phyloP scores from a whole-genome alignment of 2,888 invertebrate species.

The Pheosia gnoma region DNA sequence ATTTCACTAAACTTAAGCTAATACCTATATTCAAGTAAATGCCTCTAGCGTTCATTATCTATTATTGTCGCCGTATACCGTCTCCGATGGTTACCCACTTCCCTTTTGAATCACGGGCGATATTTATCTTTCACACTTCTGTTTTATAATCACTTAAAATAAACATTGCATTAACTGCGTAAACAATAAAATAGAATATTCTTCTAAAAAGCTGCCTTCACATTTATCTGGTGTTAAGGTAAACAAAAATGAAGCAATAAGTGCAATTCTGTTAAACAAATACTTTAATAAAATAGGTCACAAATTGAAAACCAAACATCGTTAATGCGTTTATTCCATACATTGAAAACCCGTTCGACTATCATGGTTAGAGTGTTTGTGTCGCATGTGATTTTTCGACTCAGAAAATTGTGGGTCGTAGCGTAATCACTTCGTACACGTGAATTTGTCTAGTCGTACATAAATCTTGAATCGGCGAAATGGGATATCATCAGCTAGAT shows the following conservation, averaged over 20 bases:
- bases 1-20: not conserved
- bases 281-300: not conserved
- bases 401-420: slow-evolving; percentile 3
- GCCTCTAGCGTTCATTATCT: not conserved
- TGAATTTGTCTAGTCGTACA: not conserved
- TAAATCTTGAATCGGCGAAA: not conserved
- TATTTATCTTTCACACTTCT: slow-evolving; percentile 34
- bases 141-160: slow-evolving; percentile 20
- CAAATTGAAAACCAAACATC: not conserved
- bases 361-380: not conserved
- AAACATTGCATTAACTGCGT: slow-evolving; percentile 3
- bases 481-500: not conserved
- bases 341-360: not conserved
- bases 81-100: slow-evolving; percentile 32
- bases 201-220: not conserved
- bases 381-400: slow-evolving; percentile 1
- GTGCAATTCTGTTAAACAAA: slow-evolving; percentile 4
- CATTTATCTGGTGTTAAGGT: slow-evolving; percentile 1
- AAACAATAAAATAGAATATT: not conserved
- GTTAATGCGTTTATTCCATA: not conserved
- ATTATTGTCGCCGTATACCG: slow-evolving; percentile 19
- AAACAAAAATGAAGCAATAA: slow-evolving; percentile 3
- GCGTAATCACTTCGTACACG: slow-evolving; percentile 2
- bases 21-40: not conserved
- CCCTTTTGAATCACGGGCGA: slow-evolving; percentile 34